Conservation (phyloP, 2,113 vertebrate species). For the Salvator merianae region DNA sequence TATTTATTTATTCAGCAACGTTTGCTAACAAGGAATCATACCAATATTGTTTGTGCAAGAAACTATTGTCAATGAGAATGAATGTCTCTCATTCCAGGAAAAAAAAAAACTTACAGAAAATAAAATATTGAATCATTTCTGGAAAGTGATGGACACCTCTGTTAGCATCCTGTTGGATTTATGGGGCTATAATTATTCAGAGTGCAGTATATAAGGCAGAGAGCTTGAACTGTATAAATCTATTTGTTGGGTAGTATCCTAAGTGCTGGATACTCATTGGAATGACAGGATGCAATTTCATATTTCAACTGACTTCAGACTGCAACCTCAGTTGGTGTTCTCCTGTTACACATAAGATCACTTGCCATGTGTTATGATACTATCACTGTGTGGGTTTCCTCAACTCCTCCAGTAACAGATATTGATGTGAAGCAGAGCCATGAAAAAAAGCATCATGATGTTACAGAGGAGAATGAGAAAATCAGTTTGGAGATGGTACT, state of each 20-base stretch:
- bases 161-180: background rate
- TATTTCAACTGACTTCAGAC: background rate
- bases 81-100: background rate
- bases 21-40: background rate
- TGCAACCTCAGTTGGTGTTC: background rate
- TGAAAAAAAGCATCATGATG: background rate
- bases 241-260: background rate
- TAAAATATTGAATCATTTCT: background rate
- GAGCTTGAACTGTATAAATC: background rate
- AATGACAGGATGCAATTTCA: background rate
- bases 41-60: background rate
- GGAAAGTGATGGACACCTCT: background rate
- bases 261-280: background rate
- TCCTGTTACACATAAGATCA: no score
- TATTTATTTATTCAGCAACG: background rate
- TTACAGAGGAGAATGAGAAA: background rate
- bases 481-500: background rate
- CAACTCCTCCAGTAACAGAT: no score
- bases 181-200: background rate
- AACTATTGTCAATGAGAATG: background rate
- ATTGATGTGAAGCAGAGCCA: background rate
- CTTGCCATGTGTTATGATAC: background rate
- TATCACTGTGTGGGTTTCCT: background rate
- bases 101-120: background rate
- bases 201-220: background rate